Conservation (phyloP, 2,888 invertebrate genomes). For the Artemia sinica region DNA sequence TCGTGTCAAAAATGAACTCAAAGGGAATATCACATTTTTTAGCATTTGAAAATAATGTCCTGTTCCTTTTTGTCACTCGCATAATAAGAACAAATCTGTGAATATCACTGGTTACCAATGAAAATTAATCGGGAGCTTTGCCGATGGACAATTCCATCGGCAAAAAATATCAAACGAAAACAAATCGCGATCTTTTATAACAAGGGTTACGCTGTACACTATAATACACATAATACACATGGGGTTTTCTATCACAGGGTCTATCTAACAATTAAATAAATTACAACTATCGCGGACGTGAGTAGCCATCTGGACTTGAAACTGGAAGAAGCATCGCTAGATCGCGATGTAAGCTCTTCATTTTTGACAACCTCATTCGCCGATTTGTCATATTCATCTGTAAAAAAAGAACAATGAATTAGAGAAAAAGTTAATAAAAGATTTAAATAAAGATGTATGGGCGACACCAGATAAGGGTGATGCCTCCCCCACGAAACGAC, state of each 20-base stretch:
- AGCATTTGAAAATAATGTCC: no score
- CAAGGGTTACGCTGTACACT: conserved; percentile 14
- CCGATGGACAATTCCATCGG: not conserved
- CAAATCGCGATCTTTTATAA: not conserved
- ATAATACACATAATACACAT: conserved; percentile 13
- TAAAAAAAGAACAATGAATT: conserved; percentile 28
- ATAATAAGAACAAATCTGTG: not conserved
- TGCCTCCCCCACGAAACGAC: no score
- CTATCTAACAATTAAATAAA: not conserved
- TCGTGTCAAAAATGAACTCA: no score
- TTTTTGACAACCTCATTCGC: conserved; percentile 84
- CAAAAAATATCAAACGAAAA: not conserved
- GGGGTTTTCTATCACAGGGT: conserved; percentile 1
- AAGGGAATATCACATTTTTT: no score
- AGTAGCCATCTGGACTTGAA: not conserved
- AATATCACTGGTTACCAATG: conserved; percentile 11
- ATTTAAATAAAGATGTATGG: no score
- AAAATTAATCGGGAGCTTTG: not conserved
- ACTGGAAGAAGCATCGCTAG: conserved; percentile 12
- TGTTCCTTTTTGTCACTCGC: no score
- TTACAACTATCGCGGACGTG: not conserved
- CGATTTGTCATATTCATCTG: conserved; percentile 69
- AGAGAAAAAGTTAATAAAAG: no score
- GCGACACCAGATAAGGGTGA: no score
- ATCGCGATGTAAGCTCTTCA: conserved; percentile 55